Evolutionary conservation across 2,797 vertebrate genomes (phyloP).

Genomic region (Lindbergichthys nudifrons): DNA sequence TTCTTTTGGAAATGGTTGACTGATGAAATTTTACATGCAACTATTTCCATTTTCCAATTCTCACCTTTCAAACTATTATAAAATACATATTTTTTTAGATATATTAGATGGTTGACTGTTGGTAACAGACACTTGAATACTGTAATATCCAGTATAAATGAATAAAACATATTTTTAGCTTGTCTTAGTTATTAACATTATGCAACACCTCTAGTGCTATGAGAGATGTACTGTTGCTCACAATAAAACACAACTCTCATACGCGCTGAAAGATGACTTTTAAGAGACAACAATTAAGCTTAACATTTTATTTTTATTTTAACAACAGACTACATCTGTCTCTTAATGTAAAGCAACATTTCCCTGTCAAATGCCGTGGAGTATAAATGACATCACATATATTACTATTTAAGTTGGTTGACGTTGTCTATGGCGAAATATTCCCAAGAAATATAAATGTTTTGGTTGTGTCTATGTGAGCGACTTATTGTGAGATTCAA

Average conservation of each 20-base stretch:
- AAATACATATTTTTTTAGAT: no score
- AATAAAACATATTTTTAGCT: no score
- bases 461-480: no score
- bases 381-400: neutral
- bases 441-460: neutral
- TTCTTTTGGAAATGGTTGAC: neutral
- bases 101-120: no score
- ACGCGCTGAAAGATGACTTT: neutral
- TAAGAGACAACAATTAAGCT: neutral
- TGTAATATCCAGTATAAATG: no score
- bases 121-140: no score
- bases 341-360: neutral
- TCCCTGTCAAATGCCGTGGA: neutral
- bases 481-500: neutral
- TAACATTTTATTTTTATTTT: no score
- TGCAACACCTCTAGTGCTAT: neutral
- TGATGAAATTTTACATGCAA: neutral
- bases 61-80: neutral
- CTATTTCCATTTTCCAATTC: neutral
- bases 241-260: neutral
- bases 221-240: neutral
- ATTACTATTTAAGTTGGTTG: no score
- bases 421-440: neutral
- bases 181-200: no score
- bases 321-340: neutral